These are phyloP conservation scores for Aegotheles bennettii DNA, from an alignment of 2,113 vertebrate species.

Conservation along the genomic window DNA sequence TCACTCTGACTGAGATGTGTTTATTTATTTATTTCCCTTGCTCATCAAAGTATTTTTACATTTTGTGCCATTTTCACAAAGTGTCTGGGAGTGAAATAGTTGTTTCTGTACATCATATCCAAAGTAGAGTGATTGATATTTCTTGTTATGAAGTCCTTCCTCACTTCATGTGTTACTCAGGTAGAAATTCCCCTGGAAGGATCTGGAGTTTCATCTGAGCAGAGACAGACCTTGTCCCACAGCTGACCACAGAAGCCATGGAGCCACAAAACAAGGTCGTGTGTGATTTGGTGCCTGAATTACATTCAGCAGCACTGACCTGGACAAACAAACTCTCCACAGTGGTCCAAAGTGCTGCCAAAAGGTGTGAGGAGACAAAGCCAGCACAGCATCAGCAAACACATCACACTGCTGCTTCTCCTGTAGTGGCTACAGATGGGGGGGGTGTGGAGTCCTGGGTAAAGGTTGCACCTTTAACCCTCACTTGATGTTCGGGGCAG, in stretches of 20 bases:
- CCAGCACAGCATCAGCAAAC: neutral
- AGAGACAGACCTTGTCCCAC: neutral
- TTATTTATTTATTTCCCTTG: neutral
- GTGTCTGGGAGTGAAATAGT: neutral
- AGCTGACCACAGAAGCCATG: neutral
- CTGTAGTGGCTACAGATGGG: neutral
- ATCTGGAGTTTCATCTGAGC: neutral
- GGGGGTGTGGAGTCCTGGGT: neutral
- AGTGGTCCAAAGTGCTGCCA: neutral
- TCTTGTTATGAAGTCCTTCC: neutral
- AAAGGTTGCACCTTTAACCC: neutral
- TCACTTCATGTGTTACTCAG: neutral
- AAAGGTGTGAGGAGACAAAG: neutral
- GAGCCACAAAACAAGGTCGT: neutral
- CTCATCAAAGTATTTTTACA: neutral
- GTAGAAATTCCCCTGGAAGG: neutral
- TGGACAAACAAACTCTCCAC: neutral
- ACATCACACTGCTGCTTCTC: neutral
- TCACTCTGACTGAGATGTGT: neutral
- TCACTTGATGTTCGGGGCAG: neutral
- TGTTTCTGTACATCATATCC: neutral
- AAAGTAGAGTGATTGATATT: neutral
- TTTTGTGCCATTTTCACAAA: neutral
- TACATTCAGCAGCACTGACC: neutral
- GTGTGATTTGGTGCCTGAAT: neutral